Evolutionary conservation across 1,140 invertebrate genomes (phyloP), one percentile per base, ranked within the genome.

Genomic region (Atopsyche davidsoni): DNA sequence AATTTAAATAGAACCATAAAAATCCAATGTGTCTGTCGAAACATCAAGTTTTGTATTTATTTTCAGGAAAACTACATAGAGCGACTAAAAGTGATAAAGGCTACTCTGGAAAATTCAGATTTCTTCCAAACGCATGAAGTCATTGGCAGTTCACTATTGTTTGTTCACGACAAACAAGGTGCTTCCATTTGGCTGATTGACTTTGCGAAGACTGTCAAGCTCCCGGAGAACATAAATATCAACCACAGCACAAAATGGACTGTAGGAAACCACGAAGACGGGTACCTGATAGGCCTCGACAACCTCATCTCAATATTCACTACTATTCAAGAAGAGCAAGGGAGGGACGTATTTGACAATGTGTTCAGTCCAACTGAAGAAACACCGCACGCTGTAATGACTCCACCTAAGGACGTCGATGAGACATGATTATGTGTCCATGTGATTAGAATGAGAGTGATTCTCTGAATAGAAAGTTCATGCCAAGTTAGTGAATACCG

Each of bases 201-300:
- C 72, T 99, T 99, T 72, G 96, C 94, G 6, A 98, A 98, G 70
- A 96, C 92, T 2, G 78, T 90, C 38, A 81, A 81, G 11, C 71
- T 98, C 36, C 90, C 92, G 2, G 77, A 81, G 1, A 75, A 82
- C 44, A 64, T 88, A 35, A 72, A 67, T 34, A 88, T 97, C 46
- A 79, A 82, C 50, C 96, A 98, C 66, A 79, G 82, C 45, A 79
- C 79, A 6, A 78, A 82, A 31, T 98, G 95, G 96, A 81, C 85
- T 57, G 89, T 96, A 23, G 95, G 94, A n/a, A 98, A 96, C 68
- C 93, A 97, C 63, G 96, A 99, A 75, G 96, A 99, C 65, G 96
- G 96, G 21, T 98, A 97, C 70, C 75, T 98, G 42, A 87, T 90
- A 55, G 96, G 96, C 28, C 76, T 98, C 9, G 87, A 95, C 63